These are phyloP conservation scores for Actinopyga echinites DNA, from an alignment of 53 echinoderm and acorn worm species.

Conservation along the genomic window DNA sequence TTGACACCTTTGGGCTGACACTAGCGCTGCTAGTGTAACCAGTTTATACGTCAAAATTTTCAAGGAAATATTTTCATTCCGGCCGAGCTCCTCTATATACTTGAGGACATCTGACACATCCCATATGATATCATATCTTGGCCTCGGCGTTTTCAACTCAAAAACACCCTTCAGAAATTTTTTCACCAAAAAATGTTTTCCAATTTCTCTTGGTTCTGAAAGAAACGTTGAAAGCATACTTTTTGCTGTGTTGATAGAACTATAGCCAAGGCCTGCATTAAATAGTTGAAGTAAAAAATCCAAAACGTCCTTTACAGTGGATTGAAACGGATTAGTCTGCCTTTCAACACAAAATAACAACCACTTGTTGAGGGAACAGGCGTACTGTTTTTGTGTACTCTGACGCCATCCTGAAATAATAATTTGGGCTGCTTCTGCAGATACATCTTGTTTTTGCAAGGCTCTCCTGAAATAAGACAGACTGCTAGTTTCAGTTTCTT, in stretches of 20 bases:
- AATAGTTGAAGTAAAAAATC: conserved; percentile 1
- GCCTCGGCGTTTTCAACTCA: not conserved
- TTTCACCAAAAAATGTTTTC: not conserved
- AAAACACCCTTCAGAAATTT: conserved; percentile 1
- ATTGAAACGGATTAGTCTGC: too few relatives aligned
- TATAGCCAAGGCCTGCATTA: not conserved
- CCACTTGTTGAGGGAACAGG: too few relatives aligned
- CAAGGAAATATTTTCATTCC: not conserved
- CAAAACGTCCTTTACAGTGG: not conserved
- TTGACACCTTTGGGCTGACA: conserved; percentile 15
- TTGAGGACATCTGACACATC: conserved; percentile 3
- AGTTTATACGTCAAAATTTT: conserved; percentile 3
- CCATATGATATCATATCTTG: not conserved
- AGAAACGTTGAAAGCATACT: too few relatives aligned
- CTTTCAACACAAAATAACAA: not conserved
- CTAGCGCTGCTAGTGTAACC: not conserved
- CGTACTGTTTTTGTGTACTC: too few relatives aligned
- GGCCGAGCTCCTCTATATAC: not conserved
- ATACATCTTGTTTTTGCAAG: too few relatives aligned
- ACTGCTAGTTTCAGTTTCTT: too few relatives aligned
- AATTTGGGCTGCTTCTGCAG: too few relatives aligned
- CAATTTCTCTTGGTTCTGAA: too few relatives aligned
- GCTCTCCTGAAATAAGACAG: too few relatives aligned
- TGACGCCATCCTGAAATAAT: too few relatives aligned
- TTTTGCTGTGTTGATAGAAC: not conserved